These are phyloP conservation scores for Globicephala melas DNA, from an alignment of 2,113 vertebrate genomes.

Conservation along the genomic window DNA sequence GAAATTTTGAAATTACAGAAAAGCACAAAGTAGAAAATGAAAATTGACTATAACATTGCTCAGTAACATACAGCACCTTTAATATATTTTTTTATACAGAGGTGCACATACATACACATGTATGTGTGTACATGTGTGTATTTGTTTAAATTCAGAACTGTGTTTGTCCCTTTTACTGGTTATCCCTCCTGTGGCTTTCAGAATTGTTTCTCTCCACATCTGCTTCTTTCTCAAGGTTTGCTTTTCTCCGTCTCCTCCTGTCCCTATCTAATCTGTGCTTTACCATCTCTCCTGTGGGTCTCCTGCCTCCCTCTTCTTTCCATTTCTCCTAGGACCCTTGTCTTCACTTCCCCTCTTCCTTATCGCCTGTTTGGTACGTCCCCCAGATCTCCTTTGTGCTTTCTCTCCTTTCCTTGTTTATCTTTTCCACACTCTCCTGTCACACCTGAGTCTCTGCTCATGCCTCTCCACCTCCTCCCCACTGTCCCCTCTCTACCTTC, in stretches of 20 bases:
- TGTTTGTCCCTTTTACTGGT: not conserved
- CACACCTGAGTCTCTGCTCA: not conserved
- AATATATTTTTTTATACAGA: not conserved
- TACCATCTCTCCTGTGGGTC: not conserved
- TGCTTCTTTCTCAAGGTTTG: not conserved
- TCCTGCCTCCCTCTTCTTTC: not conserved
- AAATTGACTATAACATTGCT: not conserved
- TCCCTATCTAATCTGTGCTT: not conserved
- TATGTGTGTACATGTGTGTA: not conserved
- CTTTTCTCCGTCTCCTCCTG: not conserved
- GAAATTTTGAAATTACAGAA: slow-evolving; percentile 2
- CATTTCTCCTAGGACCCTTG: slow-evolving; percentile 25
- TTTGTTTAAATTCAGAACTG: not conserved
- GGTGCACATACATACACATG: accelerated
- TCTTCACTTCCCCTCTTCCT: not conserved
- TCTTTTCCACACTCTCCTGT: not conserved
- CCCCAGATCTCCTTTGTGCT: not conserved
- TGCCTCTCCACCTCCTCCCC: not conserved
- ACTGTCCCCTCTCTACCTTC: not conserved
- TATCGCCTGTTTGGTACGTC: not conserved
- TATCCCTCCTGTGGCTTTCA: not conserved
- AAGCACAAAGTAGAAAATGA: not conserved
- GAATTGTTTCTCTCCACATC: not conserved
- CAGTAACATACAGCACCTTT: not conserved
- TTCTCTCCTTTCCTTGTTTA: not conserved